Evolutionary conservation across 1,140 invertebrate genomes (phyloP).

Genomic region (Pogonus chalceus): DNA sequence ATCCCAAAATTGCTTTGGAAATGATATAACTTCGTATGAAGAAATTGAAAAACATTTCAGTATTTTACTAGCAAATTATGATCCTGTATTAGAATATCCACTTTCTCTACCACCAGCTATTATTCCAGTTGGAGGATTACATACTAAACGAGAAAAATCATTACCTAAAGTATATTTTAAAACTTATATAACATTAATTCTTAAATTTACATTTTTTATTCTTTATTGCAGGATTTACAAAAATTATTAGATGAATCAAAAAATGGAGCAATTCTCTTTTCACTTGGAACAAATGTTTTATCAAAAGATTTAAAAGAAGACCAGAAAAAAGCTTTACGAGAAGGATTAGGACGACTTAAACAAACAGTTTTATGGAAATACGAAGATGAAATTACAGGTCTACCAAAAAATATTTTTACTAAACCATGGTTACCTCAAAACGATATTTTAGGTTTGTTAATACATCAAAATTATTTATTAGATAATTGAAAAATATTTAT

Average conservation of each 20-base stretch:
- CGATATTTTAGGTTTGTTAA: slow-evolving; percentile 14
- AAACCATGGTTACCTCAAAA: slow-evolving; percentile 19
- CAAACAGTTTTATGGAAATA: slow-evolving; percentile 21
- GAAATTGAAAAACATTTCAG: slow-evolving; percentile 16
- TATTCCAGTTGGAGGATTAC: slow-evolving; percentile 43
- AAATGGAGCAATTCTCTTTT: slow-evolving; percentile 22
- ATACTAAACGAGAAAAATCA: slow-evolving; percentile 30
- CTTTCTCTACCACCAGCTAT: slow-evolving; percentile 39
- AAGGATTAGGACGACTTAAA: slow-evolving; percentile 16
- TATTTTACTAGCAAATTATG: slow-evolving; percentile 34
- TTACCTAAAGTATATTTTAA: slow-evolving; percentile 21
- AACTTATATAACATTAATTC: too few species aligned
- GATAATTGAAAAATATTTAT: too few species aligned
- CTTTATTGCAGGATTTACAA: slow-evolving; percentile 23
- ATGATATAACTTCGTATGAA: slow-evolving; percentile 14
- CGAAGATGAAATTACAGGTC: slow-evolving; percentile 13
- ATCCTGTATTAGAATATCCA: slow-evolving; percentile 34
- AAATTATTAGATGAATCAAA: slow-evolving; percentile 21
- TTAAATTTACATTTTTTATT: too few species aligned
- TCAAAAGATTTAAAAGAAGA: slow-evolving; percentile 14
- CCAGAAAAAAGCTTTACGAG: slow-evolving; percentile 13
- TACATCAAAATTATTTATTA: neutral
- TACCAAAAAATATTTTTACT: slow-evolving; percentile 17
- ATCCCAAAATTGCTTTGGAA: slow-evolving; percentile 14
- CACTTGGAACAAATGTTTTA: slow-evolving; percentile 20